Conservation (phyloP, 1,140 invertebrate species). For the Lethocerus indicus region DNA sequence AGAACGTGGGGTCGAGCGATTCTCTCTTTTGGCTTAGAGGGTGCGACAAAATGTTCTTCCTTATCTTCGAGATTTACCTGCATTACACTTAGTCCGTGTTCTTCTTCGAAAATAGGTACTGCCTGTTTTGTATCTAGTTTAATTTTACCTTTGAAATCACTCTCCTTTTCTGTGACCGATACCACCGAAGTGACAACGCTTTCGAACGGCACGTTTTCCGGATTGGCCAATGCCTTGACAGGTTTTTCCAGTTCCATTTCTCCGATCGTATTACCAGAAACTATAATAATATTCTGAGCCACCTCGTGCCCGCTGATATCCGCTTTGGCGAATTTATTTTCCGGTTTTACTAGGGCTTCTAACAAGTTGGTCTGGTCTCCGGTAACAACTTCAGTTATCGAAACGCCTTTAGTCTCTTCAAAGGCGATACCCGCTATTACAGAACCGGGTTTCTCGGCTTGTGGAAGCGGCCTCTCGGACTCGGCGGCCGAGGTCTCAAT, state of each 20-base stretch:
- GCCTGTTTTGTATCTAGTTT: slow-evolving; percentile 24
- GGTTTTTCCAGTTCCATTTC: slow-evolving; percentile 7
- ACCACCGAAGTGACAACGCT: slow-evolving; percentile 14
- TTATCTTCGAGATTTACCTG: slow-evolving; percentile 30
- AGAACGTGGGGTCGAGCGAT: slow-evolving; percentile 17
- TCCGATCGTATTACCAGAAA: slow-evolving; percentile 12
- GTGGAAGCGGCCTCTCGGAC: slow-evolving; percentile 16
- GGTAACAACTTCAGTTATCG: slow-evolving; percentile 18
- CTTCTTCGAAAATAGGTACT: slow-evolving; percentile 25
- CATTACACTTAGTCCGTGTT: slow-evolving; percentile 26
- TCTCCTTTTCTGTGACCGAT: slow-evolving; percentile 22
- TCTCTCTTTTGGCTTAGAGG: slow-evolving; percentile 23
- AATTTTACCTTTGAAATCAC: slow-evolving; percentile 24
- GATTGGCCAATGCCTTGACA: slow-evolving; percentile 7
- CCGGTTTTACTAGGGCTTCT: slow-evolving; percentile 8
- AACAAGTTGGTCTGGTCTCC: slow-evolving; percentile 15
- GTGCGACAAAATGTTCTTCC: slow-evolving; percentile 24
- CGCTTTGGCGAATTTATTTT: slow-evolving; percentile 22
- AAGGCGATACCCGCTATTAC: slow-evolving; percentile 18
- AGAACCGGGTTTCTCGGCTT: slow-evolving; percentile 12
- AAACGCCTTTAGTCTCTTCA: slow-evolving; percentile 18
- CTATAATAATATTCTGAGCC: slow-evolving; percentile 27
- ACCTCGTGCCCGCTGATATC: slow-evolving; percentile 29
- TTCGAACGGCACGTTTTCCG: slow-evolving; percentile 16
- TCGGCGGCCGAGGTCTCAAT: slow-evolving; percentile 20